Percentiles rank a stretch among this genome's conserved stretches.
phyloP scores from a whole-genome alignment of 2,888 invertebrate species.

The Ellobium chinense region DNA sequence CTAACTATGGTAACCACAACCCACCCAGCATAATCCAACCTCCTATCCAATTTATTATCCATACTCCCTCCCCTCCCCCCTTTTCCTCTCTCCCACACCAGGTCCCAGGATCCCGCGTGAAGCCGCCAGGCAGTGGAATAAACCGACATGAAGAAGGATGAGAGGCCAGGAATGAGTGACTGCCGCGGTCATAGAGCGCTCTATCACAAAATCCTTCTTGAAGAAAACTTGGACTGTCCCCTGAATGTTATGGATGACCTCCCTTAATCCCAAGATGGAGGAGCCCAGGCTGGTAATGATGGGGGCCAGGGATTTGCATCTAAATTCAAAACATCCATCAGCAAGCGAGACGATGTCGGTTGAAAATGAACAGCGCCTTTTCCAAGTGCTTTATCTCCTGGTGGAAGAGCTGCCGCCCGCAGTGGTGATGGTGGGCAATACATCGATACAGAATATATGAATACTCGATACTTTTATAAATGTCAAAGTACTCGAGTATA shows the following conservation, averaged over 20 bases:
- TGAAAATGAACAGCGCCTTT: constrained; percentile 46
- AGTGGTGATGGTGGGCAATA: no score
- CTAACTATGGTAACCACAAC: no score
- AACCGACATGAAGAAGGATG: constrained; percentile 33
- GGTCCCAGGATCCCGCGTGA: neutral
- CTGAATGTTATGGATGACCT: constrained; percentile 44
- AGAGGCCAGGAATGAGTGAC: constrained; percentile 27
- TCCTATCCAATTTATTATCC: no score
- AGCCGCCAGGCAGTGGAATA: no score
- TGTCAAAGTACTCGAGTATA: no score
- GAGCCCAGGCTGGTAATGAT: constrained; percentile 33
- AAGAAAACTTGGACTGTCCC: constrained; percentile 3
- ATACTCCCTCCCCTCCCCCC: constrained; percentile 1
- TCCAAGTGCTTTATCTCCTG: constrained; percentile 41
- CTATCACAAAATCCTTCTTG: constrained; percentile 25
- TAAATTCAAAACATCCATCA: constrained; percentile 57
- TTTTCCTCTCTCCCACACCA: neutral
- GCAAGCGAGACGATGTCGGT: constrained; percentile 34
- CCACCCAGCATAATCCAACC: no score
- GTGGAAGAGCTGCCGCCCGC: constrained; percentile 20
- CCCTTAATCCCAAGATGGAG: constrained; percentile 49
- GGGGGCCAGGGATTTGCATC: constrained; percentile 53
- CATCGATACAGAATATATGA: no score
- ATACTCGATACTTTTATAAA: no score
- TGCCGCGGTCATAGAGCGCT: constrained; percentile 9